Evolutionary conservation across 2,113 vertebrate genomes (phyloP).

Genomic region (Siniperca chuatsi): DNA sequence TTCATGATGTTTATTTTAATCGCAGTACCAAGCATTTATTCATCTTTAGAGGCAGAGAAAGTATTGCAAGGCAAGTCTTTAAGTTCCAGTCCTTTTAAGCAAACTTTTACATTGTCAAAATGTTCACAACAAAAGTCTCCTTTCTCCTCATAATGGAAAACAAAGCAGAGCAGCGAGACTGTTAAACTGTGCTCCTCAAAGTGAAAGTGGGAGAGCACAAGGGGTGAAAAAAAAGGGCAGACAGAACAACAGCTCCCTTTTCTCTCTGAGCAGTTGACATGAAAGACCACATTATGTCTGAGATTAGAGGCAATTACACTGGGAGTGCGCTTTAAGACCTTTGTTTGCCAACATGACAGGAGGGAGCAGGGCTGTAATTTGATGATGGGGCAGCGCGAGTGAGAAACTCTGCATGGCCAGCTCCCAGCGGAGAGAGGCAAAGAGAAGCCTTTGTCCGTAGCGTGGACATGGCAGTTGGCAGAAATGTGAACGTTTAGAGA

Average conservation of each 20-base stretch:
- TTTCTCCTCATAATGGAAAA: neutral
- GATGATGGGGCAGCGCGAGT: constrained; percentile 78
- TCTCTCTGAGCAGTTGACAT: constrained; percentile 70
- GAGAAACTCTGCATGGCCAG: constrained; percentile 69
- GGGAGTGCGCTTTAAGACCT: constrained; percentile 84
- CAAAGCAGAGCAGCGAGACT: constrained; percentile 15
- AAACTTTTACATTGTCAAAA: constrained; percentile 23
- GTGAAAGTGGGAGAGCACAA: constrained; percentile 66
- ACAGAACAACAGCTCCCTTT: constrained; percentile 78
- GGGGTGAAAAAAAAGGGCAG: constrained; percentile 28
- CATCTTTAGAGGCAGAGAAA: neutral
- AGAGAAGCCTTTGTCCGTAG: constrained; percentile 66
- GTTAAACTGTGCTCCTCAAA: constrained; percentile 28
- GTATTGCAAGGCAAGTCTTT: neutral
- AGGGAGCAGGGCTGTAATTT: constrained; percentile 83
- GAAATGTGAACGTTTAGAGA: constrained; percentile 43
- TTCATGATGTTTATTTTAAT: constrained; percentile 48
- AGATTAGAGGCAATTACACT: constrained; percentile 85
- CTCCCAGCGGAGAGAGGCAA: constrained; percentile 55
- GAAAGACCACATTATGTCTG: constrained; percentile 83
- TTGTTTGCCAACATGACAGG: constrained; percentile 88
- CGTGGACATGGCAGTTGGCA: constrained; percentile 29
- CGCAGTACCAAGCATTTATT: constrained; percentile 15
- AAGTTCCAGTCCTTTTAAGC: neutral
- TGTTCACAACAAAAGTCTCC: constrained; percentile 47